phyloP scores from a whole-genome alignment of 2,888 invertebrate species.

The Syrista parreyssii region DNA sequence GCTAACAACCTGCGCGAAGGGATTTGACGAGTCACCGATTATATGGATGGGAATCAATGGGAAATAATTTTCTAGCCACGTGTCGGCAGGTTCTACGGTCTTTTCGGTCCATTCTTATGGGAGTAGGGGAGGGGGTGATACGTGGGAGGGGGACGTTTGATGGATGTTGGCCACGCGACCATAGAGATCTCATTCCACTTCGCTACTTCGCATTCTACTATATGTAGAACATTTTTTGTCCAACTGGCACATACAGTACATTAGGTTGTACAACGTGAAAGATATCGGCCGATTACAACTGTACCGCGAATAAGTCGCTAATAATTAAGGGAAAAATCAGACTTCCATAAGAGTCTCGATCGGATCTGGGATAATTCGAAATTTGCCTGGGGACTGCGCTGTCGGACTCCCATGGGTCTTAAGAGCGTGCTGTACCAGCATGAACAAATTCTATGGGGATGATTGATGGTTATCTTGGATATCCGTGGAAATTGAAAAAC shows the following conservation, averaged over 20 bases:
- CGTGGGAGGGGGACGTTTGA: conserved; percentile 17
- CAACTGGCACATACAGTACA: background rate
- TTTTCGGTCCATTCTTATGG: background rate
- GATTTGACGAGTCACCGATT: conserved; percentile 38
- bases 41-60: conserved; percentile 31
- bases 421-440: conserved; percentile 1
- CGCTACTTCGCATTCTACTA: conserved; percentile 2
- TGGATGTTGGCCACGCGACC: conserved; percentile 29
- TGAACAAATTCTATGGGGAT: conserved; percentile 11
- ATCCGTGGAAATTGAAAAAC: conserved; percentile 48
- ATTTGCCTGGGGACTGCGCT: background rate
- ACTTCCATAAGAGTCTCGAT: conserved; percentile 8
- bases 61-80: conserved; percentile 32
- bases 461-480: conserved; percentile 53
- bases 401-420: background rate
- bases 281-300: background rate
- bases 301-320: conserved; percentile 40
- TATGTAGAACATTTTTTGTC: background rate
- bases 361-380: background rate
- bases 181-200: conserved; percentile 3
- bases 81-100: conserved; percentile 14
- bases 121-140: too few relatives aligned
- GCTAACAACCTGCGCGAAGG: conserved; percentile 32
- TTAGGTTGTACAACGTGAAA: background rate
- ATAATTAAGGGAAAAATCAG: conserved; percentile 56